These are phyloP conservation scores for Mimumesa dahlbomi DNA, from an alignment of 2,888 invertebrate species.

Conservation along the genomic window DNA sequence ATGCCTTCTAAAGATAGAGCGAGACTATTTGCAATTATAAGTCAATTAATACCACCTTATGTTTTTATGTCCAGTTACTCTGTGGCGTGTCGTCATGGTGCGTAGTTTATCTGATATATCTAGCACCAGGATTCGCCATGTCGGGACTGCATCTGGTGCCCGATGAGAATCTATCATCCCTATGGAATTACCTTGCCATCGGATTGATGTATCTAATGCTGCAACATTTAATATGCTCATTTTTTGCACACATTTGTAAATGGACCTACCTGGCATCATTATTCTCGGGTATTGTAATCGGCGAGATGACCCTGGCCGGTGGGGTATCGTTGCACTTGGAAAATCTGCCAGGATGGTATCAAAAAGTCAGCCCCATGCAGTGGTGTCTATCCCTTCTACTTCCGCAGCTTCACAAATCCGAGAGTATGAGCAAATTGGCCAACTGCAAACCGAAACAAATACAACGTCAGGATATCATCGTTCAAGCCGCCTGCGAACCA, in stretches of 20 bases:
- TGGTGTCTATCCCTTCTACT: constrained; percentile 74
- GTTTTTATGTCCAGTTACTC: constrained; percentile 84
- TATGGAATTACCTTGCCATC: constrained; percentile 75
- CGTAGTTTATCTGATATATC: constrained; percentile 90
- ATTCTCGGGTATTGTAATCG: constrained; percentile 72
- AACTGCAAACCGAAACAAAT: constrained; percentile 83
- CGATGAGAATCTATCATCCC: constrained; percentile 74
- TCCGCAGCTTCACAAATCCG: constrained; percentile 70
- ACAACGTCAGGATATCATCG: constrained; percentile 92
- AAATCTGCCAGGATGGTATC: constrained; percentile 76
- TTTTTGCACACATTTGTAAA: constrained; percentile 74
- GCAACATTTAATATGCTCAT: constrained; percentile 74
- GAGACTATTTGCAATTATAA: too few relatives aligned
- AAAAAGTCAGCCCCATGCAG: constrained; percentile 73
- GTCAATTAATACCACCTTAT: too few relatives aligned
- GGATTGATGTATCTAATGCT: constrained; percentile 75
- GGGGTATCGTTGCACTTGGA: constrained; percentile 75
- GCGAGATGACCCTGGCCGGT: constrained; percentile 73
- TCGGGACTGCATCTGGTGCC: constrained; percentile 86
- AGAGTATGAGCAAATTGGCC: constrained; percentile 67
- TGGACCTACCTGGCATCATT: constrained; percentile 73
- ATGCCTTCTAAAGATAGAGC: too few relatives aligned
- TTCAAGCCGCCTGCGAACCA: constrained; percentile 90
- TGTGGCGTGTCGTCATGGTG: constrained; percentile 89
- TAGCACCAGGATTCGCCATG: constrained; percentile 95